Base-by-base conservation (phyloP, 1,140 invertebrate species). In the Holotrichia oblita region DNA sequence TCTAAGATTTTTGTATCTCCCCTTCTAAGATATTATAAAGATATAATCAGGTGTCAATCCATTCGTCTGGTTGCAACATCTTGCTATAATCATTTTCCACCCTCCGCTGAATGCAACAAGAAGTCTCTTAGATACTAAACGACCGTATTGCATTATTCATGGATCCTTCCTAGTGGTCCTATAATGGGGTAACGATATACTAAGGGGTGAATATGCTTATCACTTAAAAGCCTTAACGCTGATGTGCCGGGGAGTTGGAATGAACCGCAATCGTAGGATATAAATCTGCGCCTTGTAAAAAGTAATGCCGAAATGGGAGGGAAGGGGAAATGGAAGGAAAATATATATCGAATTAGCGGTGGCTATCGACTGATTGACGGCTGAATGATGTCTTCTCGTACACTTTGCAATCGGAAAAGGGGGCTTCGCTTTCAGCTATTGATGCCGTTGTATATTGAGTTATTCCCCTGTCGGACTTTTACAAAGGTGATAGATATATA, bases 171-270 rank as follows among this genome's bases (percentile, higher is more conserved):
- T 3, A n/a, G 0, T 48, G 10, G 8, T n/a, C 44, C 44, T n/a
- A n/a, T 48, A 48, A 48, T 48, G 44, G 44, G 44, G 44, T 48
- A 48, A 48, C 44, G 44, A 48, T 48, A 48, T 12, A 48, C 44
- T n/a, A 10, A n/a, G n/a, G 44, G 44, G 44, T 48, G 44, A 10
- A 48, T 48, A 48, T n/a, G 44, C 44, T 48, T 48, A 48, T 48
- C 44, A 48, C 44, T 48, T 48, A 48, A 48, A 10, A 48, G 44
- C 44, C n/a, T 48, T n/a, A 12, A 48, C 44, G 44, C 12, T 48
- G n/a, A 48, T 12, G 44, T n/a, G 44, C 12, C 44, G 6, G 3
- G 12, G 44, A 10, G 44, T 48, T 48, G n/a, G 0, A n/a, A 12
- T 48, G n/a, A 48, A 48, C 44, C 12, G 6, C 44, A 48, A 12